A percentile compares a stretch with the other conserved stretches of the same genome.
These are phyloP conservation scores for Tipula lateralis DNA, from an alignment of 2,888 invertebrate species.

Conservation along the genomic window DNA sequence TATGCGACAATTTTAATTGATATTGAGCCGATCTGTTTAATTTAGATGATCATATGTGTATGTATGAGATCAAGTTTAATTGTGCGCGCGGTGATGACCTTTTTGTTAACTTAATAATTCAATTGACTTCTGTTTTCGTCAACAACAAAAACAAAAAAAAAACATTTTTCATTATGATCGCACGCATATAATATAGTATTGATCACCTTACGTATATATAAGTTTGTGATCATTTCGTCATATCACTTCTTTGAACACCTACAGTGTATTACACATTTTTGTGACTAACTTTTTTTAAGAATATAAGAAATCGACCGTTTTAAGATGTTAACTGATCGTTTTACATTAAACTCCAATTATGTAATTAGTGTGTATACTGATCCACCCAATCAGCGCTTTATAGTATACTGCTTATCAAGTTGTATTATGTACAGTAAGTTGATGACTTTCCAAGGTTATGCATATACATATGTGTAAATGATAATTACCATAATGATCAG, in stretches of 20 bases:
- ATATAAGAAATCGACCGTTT: background rate
- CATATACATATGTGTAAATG: background rate
- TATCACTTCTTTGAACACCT: background rate
- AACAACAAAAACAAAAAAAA: background rate
- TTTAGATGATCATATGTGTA: background rate
- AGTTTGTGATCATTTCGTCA: background rate
- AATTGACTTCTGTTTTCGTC: background rate
- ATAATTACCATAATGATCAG: background rate
- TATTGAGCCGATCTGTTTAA: background rate
- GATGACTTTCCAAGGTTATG: background rate
- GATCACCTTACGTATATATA: background rate
- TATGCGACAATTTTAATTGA: background rate
- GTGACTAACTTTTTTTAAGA: background rate
- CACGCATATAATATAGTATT: background rate
- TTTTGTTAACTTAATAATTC: background rate
- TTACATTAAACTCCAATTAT: background rate
- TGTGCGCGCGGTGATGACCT: background rate
- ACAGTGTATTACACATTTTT: background rate
- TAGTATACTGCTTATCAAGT: background rate
- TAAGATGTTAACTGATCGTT: background rate
- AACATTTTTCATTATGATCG: background rate
- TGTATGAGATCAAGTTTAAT: background rate
- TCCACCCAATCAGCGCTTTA: background rate
- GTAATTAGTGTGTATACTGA: background rate
- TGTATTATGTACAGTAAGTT: background rate